phyloP scores from a whole-genome alignment of 2,113 vertebrate species.

The Python bivittatus region DNA sequence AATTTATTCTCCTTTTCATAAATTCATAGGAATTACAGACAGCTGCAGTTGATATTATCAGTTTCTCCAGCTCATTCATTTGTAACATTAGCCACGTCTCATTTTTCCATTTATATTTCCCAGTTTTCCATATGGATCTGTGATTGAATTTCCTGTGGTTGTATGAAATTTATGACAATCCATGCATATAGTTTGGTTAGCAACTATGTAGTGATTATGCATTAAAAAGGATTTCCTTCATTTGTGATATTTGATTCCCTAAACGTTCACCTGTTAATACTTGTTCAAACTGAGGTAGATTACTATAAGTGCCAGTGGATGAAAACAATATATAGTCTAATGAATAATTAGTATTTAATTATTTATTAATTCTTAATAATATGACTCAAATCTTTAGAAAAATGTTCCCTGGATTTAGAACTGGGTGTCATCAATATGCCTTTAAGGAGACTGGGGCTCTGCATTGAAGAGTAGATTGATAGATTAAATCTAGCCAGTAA shows the following conservation, averaged over 20 bases:
- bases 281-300: constrained; percentile 86
- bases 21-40: constrained; percentile 96
- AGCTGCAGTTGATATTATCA: constrained; percentile 93
- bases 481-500: too few relatives aligned
- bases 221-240: constrained; percentile 96
- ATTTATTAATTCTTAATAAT: too few relatives aligned
- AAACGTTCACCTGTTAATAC: constrained; percentile 95
- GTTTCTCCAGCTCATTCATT: constrained; percentile 87
- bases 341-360: too few relatives aligned
- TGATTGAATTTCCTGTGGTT: not conserved
- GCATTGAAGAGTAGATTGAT: too few relatives aligned
- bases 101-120: not conserved
- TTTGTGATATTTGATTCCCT: constrained; percentile 96
- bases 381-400: too few relatives aligned
- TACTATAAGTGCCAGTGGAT: too few relatives aligned
- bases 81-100: constrained; percentile 99
- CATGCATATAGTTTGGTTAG: not conserved
- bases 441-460: too few relatives aligned
- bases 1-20: constrained; percentile 78
- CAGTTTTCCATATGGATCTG: not conserved
- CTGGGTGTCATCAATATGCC: too few relatives aligned
- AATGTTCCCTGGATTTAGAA: too few relatives aligned
- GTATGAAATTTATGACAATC: not conserved
- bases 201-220: constrained; percentile 89
- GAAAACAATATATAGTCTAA: too few relatives aligned